A percentile compares a stretch with the other conserved stretches of the same genome.
phyloP scores from a whole-genome alignment of 2,797 vertebrate species.

The Takifugu rubripes region DNA sequence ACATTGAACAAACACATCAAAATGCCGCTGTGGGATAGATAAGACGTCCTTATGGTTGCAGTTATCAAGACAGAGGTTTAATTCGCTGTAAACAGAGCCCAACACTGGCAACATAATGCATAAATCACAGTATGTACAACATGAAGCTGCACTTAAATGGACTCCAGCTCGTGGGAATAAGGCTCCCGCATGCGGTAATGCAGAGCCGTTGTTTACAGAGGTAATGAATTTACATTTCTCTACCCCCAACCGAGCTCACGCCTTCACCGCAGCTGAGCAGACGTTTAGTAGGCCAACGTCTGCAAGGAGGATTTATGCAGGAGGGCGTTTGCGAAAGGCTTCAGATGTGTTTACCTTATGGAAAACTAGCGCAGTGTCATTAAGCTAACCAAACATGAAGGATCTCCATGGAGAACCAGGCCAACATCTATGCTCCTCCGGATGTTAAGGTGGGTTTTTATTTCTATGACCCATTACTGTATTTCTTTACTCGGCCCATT shows the following conservation, averaged over 20 bases:
- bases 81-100: constrained; percentile 48
- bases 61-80: constrained; percentile 39
- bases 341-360: constrained; percentile 5
- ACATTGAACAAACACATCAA: constrained; percentile 27
- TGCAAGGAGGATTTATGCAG: constrained; percentile 11
- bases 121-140: constrained; percentile 31
- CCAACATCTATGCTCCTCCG: constrained; percentile 10
- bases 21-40: constrained; percentile 28
- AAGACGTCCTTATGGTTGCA: constrained; percentile 32
- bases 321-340: constrained; percentile 11
- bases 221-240: constrained; percentile 26
- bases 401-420: constrained; percentile 7
- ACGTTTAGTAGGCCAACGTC: constrained; percentile 10
- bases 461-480: background rate
- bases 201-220: constrained; percentile 18
- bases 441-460: constrained; percentile 7
- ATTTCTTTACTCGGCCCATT: background rate
- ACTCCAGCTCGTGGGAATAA: constrained; percentile 6
- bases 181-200: constrained; percentile 18
- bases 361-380: background rate
- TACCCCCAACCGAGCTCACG: constrained; percentile 15
- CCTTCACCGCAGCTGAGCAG: constrained; percentile 34
- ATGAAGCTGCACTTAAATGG: constrained; percentile 16
- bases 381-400: constrained; percentile 3
- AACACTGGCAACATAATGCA: constrained; percentile 12